phyloP scores from a whole-genome alignment of 2,888 invertebrate genomes.

The Caenorhabditis sp. region DNA sequence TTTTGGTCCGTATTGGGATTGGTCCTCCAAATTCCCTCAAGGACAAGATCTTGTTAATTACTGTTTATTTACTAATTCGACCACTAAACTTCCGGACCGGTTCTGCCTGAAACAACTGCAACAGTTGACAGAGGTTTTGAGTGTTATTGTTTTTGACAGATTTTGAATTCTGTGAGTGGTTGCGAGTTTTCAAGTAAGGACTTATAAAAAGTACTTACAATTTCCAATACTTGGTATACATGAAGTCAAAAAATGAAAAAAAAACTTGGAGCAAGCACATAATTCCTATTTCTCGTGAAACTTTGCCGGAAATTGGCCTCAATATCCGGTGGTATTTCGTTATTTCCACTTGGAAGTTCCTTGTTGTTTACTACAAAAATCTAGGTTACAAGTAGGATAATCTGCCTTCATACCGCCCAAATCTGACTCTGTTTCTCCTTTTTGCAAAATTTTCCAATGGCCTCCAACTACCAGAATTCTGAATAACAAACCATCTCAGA shows the following conservation, averaged over 20 bases:
- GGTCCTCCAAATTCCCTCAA: background rate
- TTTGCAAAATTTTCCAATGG: too few relatives aligned
- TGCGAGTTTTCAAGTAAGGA: too few relatives aligned
- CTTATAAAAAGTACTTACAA: too few relatives aligned
- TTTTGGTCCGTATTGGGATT: background rate
- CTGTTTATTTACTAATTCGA: background rate
- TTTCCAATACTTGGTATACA: too few relatives aligned
- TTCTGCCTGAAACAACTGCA: background rate
- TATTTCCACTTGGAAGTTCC: too few relatives aligned
- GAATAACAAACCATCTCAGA: background rate
- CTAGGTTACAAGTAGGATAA: background rate
- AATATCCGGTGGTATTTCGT: too few relatives aligned
- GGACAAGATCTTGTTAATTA: too few relatives aligned
- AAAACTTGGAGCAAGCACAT: too few relatives aligned
- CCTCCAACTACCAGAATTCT: background rate
- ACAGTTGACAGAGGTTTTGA: background rate
- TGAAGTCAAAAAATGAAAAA: too few relatives aligned
- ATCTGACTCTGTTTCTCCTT: too few relatives aligned
- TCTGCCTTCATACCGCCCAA: background rate
- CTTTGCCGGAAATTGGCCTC: too few relatives aligned
- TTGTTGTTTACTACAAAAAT: background rate
- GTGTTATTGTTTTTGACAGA: background rate
- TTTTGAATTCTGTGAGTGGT: background rate
- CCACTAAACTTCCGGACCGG: background rate
- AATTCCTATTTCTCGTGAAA: too few relatives aligned